These are phyloP conservation scores for Cydia splendana DNA, from an alignment of 1,140 invertebrate species.

Conservation along the genomic window DNA sequence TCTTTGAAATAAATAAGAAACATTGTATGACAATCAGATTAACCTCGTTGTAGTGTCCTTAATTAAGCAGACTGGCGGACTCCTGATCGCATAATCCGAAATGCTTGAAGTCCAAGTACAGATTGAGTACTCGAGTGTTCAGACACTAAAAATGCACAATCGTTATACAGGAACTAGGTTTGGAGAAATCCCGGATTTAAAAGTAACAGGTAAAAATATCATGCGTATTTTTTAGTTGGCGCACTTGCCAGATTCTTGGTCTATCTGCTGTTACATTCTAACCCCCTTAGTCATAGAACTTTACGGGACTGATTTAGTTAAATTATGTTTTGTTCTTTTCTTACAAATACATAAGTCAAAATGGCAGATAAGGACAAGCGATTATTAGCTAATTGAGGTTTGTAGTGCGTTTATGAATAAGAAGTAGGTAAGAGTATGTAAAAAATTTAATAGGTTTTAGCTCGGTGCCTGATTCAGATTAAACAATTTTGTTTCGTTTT, in stretches of 20 bases:
- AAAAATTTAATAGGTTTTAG: too few species aligned
- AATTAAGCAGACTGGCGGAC: neutral
- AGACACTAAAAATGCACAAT: neutral
- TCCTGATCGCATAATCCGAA: neutral
- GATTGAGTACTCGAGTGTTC: neutral
- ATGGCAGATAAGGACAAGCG: too few species aligned
- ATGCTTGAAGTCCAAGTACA: neutral
- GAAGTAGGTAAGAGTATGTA: too few species aligned
- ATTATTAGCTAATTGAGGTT: too few species aligned
- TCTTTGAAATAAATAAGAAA: neutral
- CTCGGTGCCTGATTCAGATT: too few species aligned
- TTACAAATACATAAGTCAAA: too few species aligned
- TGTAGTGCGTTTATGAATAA: too few species aligned
- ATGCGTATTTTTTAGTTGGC: neutral
- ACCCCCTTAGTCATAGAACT: too few species aligned
- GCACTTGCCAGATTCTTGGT: neutral
- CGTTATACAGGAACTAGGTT: neutral
- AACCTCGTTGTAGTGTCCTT: neutral
- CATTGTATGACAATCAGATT: neutral
- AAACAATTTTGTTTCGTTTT: too few species aligned
- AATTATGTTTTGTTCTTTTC: too few species aligned
- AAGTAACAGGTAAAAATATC: slow-evolving; percentile 5
- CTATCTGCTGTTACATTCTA: too few species aligned
- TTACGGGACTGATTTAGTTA: too few species aligned
- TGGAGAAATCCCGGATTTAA: neutral